phyloP scores from a whole-genome alignment of 2,888 invertebrate species.

The Cerceris ruficornis region DNA sequence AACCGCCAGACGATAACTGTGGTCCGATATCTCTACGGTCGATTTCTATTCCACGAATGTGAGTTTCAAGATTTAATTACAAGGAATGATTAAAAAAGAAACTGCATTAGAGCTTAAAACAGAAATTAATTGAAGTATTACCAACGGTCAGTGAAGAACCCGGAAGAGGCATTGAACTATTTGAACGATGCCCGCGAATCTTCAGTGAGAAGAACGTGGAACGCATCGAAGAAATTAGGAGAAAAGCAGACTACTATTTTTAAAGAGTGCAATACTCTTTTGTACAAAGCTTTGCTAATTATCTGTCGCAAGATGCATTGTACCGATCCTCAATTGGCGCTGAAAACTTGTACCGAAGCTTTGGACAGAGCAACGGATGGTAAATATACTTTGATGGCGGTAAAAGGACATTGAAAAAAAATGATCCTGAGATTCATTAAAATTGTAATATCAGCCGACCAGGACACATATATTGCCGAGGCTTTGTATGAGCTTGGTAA shows the following conservation, averaged over 20 bases:
- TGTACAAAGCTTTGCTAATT: conserved; percentile 61
- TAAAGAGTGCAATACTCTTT: conserved; percentile 64
- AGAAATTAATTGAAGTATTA: neutral
- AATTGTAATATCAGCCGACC: conserved; percentile 52
- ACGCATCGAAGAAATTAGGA: conserved; percentile 56
- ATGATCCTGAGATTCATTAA: neutral
- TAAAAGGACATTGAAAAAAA: neutral
- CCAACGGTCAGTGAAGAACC: conserved; percentile 42
- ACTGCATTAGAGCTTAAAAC: neutral
- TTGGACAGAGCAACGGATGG: conserved; percentile 64
- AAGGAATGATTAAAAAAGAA: neutral
- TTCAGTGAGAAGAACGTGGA: conserved; percentile 63
- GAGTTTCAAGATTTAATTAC: neutral
- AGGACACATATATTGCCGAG: conserved; percentile 60
- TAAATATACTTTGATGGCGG: conserved; percentile 43
- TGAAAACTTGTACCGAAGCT: conserved; percentile 61
- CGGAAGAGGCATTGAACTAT: conserved; percentile 59
- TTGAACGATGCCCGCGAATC: conserved; percentile 61
- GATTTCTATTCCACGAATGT: conserved; percentile 71
- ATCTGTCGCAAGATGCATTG: conserved; percentile 47
- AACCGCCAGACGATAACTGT: conserved; percentile 53
- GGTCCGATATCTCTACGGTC: conserved; percentile 70
- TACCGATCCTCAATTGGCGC: conserved; percentile 53
- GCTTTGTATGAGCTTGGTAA: conserved; percentile 69
- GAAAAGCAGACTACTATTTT: conserved; percentile 61